phyloP scores from a whole-genome alignment of 2,888 invertebrate species.

The Oscheius myriophilus region DNA sequence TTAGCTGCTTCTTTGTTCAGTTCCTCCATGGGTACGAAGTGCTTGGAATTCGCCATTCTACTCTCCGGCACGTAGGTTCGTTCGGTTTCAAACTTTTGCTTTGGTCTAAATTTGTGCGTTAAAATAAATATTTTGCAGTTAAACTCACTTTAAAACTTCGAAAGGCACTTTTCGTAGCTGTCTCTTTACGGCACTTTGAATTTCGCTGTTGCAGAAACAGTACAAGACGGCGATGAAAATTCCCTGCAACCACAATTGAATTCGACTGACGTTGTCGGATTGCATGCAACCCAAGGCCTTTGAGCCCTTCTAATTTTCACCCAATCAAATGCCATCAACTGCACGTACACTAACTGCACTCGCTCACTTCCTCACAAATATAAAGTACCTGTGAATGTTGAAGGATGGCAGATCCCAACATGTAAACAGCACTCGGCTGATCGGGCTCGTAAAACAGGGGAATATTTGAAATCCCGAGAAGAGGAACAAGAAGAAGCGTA shows the following conservation, averaged over 20 bases:
- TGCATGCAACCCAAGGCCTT: not conserved
- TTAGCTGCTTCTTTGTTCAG: conserved; percentile 36
- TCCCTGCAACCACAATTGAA: conserved; percentile 53
- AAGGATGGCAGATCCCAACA: conserved; percentile 74
- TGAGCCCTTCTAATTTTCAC: too few species aligned
- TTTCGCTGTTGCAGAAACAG: conserved; percentile 69
- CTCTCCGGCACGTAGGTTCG: conserved; percentile 66
- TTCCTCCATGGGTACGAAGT: conserved; percentile 66
- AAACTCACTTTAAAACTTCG: conserved; percentile 44
- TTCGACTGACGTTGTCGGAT: not conserved
- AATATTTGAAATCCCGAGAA: conserved; percentile 75
- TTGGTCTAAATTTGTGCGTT: conserved; percentile 35
- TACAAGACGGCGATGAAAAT: conserved; percentile 70
- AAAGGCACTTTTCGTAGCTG: conserved; percentile 66
- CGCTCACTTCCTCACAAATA: not conserved
- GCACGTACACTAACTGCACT: not conserved
- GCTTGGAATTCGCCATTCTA: conserved; percentile 53
- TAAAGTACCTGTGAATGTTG: conserved; percentile 75
- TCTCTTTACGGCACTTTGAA: conserved; percentile 68
- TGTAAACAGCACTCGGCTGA: conserved; percentile 71
- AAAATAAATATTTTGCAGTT: not conserved
- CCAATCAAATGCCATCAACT: too few species aligned
- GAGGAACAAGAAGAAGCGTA: conserved; percentile 75
- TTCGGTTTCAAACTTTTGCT: conserved; percentile 64
- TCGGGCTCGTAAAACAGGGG: conserved; percentile 74